phyloP scores from a whole-genome alignment of 2,797 vertebrate genomes.

The Sylvia borin region DNA sequence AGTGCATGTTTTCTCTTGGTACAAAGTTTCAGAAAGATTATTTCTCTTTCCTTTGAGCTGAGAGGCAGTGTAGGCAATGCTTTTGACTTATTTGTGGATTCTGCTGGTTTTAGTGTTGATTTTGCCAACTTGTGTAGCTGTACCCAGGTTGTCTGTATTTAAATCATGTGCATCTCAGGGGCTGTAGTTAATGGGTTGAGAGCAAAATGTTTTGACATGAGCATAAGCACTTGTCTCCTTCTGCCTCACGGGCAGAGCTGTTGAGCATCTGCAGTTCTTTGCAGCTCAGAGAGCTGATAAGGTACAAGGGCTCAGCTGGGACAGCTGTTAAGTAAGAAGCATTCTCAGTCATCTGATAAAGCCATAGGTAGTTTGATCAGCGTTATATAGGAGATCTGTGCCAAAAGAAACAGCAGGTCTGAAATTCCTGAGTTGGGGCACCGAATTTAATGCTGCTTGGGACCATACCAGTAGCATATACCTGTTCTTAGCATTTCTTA shows the following conservation, averaged over 20 bases:
- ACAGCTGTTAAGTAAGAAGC: not conserved
- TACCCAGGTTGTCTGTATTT: not conserved
- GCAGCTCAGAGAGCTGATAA: not conserved
- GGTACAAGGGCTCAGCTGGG: not conserved
- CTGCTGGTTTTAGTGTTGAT: not conserved
- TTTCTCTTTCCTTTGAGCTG: not conserved
- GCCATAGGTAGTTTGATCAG: not conserved
- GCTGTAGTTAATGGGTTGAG: not conserved
- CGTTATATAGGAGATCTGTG: not conserved
- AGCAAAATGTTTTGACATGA: not conserved
- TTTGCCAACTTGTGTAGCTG: not conserved
- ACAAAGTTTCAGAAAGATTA: not conserved
- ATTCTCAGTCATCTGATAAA: not conserved
- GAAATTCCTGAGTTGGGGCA: not conserved
- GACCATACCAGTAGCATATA: not conserved
- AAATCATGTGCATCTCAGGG: not conserved
- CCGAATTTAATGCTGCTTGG: not conserved
- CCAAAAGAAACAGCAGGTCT: not conserved
- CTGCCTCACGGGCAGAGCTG: not conserved
- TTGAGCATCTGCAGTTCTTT: not conserved
- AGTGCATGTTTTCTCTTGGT: not conserved
- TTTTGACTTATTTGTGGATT: not conserved
- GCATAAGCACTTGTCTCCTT: not conserved
- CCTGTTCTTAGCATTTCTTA: not conserved
- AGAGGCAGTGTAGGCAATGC: not conserved